Evolutionary conservation across 1,140 invertebrate species (phyloP).

Genomic region (Trinorchestia longiramus): DNA sequence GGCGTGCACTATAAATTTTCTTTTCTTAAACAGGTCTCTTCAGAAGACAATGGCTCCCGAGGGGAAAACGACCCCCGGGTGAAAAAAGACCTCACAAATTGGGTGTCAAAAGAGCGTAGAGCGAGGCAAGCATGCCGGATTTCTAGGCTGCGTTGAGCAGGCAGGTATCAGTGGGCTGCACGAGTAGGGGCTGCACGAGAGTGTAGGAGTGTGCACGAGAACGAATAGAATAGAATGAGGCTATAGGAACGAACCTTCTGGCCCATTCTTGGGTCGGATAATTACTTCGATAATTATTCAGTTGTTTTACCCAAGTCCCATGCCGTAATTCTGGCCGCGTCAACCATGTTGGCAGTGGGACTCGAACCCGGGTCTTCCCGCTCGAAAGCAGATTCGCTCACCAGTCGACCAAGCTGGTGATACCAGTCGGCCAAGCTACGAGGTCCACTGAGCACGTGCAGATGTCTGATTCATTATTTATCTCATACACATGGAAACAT

Average conservation of each 20-base stretch:
- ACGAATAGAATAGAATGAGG: too few species aligned
- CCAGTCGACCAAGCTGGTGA: too few species aligned
- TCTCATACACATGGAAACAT: too few species aligned
- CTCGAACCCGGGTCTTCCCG: too few species aligned
- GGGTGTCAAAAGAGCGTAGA: background rate
- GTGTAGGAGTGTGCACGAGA: background rate
- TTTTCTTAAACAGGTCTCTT: background rate
- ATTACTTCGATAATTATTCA: too few species aligned
- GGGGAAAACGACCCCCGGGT: background rate
- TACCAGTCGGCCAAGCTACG: background rate
- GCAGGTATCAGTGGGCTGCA: background rate
- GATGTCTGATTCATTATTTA: background rate
- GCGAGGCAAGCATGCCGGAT: background rate
- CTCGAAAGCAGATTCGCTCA: too few species aligned
- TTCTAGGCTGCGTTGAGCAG: background rate
- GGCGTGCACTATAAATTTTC: background rate
- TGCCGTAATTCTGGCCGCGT: too few species aligned
- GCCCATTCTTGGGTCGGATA: too few species aligned
- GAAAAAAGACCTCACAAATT: background rate
- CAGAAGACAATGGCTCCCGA: background rate
- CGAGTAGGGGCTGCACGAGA: background rate
- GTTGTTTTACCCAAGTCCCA: too few species aligned
- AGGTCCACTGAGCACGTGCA: background rate
- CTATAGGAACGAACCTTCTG: too few species aligned
- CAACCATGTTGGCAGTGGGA: too few species aligned